Evolutionary conservation across 2,113 vertebrate species (phyloP).

Genomic region (Nothobranchius furzeri): DNA sequence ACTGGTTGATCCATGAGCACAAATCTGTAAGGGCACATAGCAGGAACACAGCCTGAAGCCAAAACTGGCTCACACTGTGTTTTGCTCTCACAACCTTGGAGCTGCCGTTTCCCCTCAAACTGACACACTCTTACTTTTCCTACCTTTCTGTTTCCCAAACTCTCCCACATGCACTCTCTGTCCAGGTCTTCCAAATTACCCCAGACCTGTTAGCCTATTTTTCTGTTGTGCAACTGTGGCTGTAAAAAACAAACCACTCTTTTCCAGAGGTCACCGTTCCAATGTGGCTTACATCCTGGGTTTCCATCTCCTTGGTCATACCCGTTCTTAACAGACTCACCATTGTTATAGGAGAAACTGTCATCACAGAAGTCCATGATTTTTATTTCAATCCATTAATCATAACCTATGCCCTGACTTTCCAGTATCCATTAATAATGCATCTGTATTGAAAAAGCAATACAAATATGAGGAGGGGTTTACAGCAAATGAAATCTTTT

Average conservation of each 20-base stretch:
- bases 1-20: constrained; percentile 71
- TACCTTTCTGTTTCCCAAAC: constrained; percentile 35
- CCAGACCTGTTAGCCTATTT: constrained; percentile 35
- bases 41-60: constrained; percentile 72
- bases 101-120: not conserved
- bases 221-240: constrained; percentile 58
- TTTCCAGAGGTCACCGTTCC: constrained; percentile 64
- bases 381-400: constrained; percentile 43
- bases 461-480: constrained; percentile 21
- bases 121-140: constrained; percentile 18
- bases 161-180: too few relatives aligned
- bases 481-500: constrained; percentile 29
- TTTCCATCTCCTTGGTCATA: constrained; percentile 70
- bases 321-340: constrained; percentile 47
- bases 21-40: constrained; percentile 75
- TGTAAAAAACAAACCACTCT: constrained; percentile 35
- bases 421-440: constrained; percentile 45
- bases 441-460: constrained; percentile 56
- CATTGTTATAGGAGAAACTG: constrained; percentile 36
- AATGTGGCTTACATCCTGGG: constrained; percentile 68
- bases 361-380: constrained; percentile 29
- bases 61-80: constrained; percentile 54
- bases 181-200: constrained; percentile 36
- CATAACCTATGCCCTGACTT: constrained; percentile 39
- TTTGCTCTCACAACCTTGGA: constrained; percentile 40